Percentiles rank a stretch among this genome's conserved stretches.
Evolutionary conservation across 1,140 invertebrate species (phyloP).

Genomic region (Drosophila ambigua): DNA sequence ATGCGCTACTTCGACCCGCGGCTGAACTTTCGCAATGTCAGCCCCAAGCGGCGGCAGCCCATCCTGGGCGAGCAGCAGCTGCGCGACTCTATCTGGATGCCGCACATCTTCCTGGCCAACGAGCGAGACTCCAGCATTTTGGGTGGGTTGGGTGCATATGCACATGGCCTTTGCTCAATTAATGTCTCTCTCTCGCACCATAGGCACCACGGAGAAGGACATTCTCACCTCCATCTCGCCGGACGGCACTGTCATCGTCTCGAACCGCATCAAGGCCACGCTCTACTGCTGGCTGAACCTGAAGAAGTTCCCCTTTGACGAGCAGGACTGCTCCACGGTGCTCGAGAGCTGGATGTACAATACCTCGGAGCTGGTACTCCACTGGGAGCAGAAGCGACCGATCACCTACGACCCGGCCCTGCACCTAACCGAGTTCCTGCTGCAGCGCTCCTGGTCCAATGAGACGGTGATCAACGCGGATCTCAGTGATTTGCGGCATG

Average conservation of each 20-base stretch:
- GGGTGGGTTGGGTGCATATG: constrained; percentile 13
- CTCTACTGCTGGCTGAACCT: constrained; percentile 92
- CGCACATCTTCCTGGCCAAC: constrained; percentile 91
- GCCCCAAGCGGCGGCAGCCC: constrained; percentile 86
- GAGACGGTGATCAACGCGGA: constrained; percentile 88
- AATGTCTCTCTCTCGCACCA: neutral
- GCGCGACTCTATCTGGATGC: constrained; percentile 90
- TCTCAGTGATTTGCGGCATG: constrained; percentile 87
- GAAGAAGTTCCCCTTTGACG: constrained; percentile 93
- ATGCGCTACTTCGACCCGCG: constrained; percentile 89
- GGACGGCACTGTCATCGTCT: constrained; percentile 90
- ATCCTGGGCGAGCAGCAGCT: constrained; percentile 89
- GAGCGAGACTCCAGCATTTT: constrained; percentile 88
- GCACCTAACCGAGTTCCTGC: constrained; percentile 92
- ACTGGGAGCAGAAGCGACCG: constrained; percentile 90
- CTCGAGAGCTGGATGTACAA: constrained; percentile 94
- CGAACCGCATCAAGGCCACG: constrained; percentile 90
- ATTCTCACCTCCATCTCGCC: constrained; percentile 90
- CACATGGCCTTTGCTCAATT: neutral
- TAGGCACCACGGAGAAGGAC: constrained; percentile 90
- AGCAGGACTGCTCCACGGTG: constrained; percentile 90
- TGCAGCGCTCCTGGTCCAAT: constrained; percentile 89
- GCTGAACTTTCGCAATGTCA: constrained; percentile 87
- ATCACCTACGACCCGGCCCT: constrained; percentile 90
- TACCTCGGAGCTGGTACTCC: constrained; percentile 88